Conservation (phyloP, 2,797 vertebrate species). For the Phylloscopus collybita region DNA sequence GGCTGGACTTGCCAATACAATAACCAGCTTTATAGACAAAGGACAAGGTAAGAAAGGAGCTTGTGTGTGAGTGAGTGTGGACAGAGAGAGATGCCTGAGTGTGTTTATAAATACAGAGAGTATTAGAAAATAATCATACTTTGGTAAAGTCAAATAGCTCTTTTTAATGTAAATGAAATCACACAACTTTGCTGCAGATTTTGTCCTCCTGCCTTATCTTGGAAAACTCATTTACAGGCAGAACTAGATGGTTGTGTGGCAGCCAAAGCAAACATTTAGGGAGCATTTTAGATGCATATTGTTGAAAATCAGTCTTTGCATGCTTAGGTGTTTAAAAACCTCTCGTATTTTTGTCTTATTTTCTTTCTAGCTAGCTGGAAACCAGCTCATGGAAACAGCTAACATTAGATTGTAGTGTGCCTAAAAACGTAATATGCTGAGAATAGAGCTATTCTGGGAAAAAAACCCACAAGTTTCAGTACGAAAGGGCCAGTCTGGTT, state of each 20-base stretch:
- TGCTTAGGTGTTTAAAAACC: not conserved
- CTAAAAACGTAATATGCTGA: not conserved
- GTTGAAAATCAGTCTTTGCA: slow-evolving; percentile 9
- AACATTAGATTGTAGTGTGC: not conserved
- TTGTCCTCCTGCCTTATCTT: not conserved
- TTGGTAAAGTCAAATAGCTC: not conserved
- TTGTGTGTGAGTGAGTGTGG: not conserved
- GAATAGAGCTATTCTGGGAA: not conserved
- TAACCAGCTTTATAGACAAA: slow-evolving; percentile 98
- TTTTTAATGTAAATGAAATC: not conserved
- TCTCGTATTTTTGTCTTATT: not conserved
- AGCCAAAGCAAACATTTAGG: slow-evolving; percentile 18
- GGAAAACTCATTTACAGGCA: not conserved
- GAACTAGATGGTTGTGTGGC: not conserved
- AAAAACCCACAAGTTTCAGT: not conserved
- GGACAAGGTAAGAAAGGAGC: slow-evolving; percentile 89
- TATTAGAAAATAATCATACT: not conserved
- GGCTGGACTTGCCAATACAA: slow-evolving; percentile 92
- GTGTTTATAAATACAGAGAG: not conserved
- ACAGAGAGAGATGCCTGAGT: not conserved
- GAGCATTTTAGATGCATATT: not conserved
- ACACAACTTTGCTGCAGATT: not conserved
- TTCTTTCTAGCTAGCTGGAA: not conserved
- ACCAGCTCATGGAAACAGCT: not conserved
- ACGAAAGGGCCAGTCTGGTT: not conserved